These are phyloP conservation scores for Phocoena sinus DNA, from an alignment of 2,113 vertebrate species.

Conservation along the genomic window DNA sequence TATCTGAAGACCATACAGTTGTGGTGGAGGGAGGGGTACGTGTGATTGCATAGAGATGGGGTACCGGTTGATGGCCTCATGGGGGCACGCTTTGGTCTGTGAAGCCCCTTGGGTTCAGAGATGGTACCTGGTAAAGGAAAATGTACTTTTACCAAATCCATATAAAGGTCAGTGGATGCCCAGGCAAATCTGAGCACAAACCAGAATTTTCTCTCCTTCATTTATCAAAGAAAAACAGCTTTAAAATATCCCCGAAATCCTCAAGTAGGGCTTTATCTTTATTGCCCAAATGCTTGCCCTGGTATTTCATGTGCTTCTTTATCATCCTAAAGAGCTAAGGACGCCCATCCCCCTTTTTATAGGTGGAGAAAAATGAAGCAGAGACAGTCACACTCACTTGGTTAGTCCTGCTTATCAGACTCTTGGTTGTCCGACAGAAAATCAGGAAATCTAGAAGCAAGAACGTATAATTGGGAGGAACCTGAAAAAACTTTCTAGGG, in stretches of 20 bases:
- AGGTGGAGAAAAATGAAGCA: neutral
- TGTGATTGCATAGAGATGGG: neutral
- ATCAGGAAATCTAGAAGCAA: neutral
- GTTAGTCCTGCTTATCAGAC: neutral
- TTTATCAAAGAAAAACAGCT: conserved; percentile 17
- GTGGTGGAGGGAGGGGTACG: neutral
- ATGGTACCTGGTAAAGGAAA: neutral
- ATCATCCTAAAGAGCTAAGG: neutral
- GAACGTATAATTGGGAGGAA: neutral
- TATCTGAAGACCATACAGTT: neutral
- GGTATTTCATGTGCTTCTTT: neutral
- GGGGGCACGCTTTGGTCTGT: neutral
- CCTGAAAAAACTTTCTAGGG: neutral
- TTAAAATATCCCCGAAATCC: neutral
- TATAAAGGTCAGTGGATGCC: neutral
- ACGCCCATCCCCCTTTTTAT: neutral
- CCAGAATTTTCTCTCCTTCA: neutral
- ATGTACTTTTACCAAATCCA: neutral
- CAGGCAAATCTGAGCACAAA: neutral
- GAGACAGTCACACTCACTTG: neutral
- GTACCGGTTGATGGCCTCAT: neutral
- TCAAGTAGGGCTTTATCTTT: neutral
- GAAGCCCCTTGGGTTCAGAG: neutral
- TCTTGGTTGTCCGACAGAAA: neutral
- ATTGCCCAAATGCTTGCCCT: neutral